These are phyloP conservation scores for Campylomormyrus tamandua DNA, from an alignment of 2,113 vertebrate species.

Conservation along the genomic window DNA sequence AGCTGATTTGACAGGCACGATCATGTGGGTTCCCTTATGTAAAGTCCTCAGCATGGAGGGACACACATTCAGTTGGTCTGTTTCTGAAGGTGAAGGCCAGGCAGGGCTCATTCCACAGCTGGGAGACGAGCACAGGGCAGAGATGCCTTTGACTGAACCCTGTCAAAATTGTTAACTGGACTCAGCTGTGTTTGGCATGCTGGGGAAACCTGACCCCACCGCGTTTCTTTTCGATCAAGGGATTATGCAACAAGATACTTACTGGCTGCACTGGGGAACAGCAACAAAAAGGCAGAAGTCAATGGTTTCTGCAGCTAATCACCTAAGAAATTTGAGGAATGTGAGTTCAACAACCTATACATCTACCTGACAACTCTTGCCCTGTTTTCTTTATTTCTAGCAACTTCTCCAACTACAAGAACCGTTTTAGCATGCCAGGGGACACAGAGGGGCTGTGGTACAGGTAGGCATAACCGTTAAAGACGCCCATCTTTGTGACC, in stretches of 20 bases:
- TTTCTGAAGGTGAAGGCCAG: neutral
- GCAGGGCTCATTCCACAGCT: neutral
- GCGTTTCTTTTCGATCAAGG: neutral
- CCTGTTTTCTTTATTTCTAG: conserved; percentile 55
- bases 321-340: conserved; percentile 53
- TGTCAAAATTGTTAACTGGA: neutral
- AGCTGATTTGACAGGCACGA: neutral
- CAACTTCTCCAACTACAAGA: conserved; percentile 79
- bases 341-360: conserved; percentile 42
- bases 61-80: neutral
- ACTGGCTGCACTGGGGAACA: conserved; percentile 13
- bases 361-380: conserved; percentile 42
- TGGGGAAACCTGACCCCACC: neutral
- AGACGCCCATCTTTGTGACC: neutral
- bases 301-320: conserved; percentile 38
- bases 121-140: neutral
- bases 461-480: conserved; percentile 51
- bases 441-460: conserved; percentile 70
- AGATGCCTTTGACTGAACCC: neutral
- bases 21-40: neutral
- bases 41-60: neutral
- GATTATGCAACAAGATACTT: neutral
- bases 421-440: conserved; percentile 70
- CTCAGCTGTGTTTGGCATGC: conserved; percentile 9
- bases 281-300: conserved; percentile 41